Evolutionary conservation across 64 coral and sea anemone genomes (phyloP), one percentile per base, ranked within the genome.

Genomic region (Platygyra sinensis): DNA sequence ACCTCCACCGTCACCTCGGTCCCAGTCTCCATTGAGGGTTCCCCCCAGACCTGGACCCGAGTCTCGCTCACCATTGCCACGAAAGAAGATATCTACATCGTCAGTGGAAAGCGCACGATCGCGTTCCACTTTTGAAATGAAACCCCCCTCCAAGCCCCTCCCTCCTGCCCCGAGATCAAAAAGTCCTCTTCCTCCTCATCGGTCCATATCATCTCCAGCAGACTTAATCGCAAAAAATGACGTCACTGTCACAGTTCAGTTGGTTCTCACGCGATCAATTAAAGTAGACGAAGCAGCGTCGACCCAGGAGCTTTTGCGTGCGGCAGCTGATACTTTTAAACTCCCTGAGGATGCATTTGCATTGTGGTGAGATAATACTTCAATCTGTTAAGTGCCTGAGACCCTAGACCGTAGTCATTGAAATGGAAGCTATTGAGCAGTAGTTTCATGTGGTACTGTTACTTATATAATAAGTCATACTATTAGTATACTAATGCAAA

Each of bases 191-290:
- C 49, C 87, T 74, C 63, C 87, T 74, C 63, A 7, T 5, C 18
- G 39, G 18, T 54, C 57, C 27, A 52, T 85, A 49, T 85, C 86
- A 8, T 10, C 16, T 19, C 85, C 73, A 36, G 60, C 29, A 5
- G 11, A 16, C 4, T 32, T 76, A 33, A 20, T 7, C 14, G 55
- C 80, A 25, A 69, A n/a, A 31, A 57, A 77, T 77, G 74, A 87
- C 50, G 82, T 76, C 54, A 87, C 67, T n/a, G 88, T 96, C 12
- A 96, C 79, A 17, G 55, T 96, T 30, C 91, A 96, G 72, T 69
- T 93, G 8, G 67, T 96, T 80, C 54, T 96, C 63, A 96, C 91
- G 62, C 90, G 94, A 30, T 87, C 94, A 17, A 60, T 96, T 14
- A 91, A 93, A 89, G 83, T 96, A 2, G 80, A 82, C 36, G 65